phyloP scores from a whole-genome alignment of 2,888 invertebrate genomes.

The Acronicta alni region DNA sequence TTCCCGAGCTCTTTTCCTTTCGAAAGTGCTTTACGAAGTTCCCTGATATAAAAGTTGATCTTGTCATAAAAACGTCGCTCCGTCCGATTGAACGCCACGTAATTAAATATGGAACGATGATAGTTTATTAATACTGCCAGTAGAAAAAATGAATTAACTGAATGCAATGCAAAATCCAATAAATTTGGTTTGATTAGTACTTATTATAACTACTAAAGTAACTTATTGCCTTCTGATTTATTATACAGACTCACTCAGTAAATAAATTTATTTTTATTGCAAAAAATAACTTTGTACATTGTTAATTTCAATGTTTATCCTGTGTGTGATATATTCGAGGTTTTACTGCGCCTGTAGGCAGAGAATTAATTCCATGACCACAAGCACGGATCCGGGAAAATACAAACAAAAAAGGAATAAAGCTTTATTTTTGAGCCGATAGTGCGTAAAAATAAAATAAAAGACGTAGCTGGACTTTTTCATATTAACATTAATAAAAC shows the following conservation, averaged over 20 bases:
- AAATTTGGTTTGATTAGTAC: background rate
- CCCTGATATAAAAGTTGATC: constrained; percentile 10
- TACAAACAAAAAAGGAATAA: constrained; percentile 36
- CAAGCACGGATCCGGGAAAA: constrained; percentile 32
- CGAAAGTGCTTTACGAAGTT: constrained; percentile 16
- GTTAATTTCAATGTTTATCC: constrained; percentile 7
- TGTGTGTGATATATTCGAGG: constrained; percentile 15
- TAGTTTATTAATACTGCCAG: background rate
- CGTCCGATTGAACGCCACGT: background rate
- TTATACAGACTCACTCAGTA: too few species aligned
- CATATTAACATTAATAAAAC: too few species aligned
- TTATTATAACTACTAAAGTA: background rate
- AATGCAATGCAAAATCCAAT: background rate
- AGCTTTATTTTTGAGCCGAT: constrained; percentile 30
- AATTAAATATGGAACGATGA: background rate
- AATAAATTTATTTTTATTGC: background rate
- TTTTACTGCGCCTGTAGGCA: constrained; percentile 23
- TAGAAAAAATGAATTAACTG: background rate
- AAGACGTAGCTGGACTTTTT: too few species aligned
- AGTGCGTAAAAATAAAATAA: background rate
- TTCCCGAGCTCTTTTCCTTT: constrained; percentile 14
- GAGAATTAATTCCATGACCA: constrained; percentile 35
- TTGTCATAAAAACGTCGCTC: background rate
- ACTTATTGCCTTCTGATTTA: too few species aligned
- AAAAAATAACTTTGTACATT: constrained; percentile 9